A percentile compares a stretch with the other conserved stretches of the same genome.
phyloP scores from a whole-genome alignment of 2,888 invertebrate species.

The Agrotis segetum region DNA sequence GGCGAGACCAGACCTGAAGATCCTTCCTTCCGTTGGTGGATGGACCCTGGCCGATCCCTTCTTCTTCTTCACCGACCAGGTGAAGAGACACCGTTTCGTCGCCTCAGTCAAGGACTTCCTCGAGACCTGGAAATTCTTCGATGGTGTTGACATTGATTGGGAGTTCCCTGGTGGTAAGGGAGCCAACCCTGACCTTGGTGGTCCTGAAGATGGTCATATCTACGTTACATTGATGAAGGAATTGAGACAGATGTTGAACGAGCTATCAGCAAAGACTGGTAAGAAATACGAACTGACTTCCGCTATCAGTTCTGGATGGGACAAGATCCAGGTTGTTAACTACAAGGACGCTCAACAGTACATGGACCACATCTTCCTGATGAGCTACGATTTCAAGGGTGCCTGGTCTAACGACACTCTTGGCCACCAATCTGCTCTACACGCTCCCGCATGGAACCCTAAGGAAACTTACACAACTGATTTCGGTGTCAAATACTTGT shows the following conservation, averaged over 20 bases:
- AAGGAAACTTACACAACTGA: slow-evolving; percentile 89
- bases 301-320: slow-evolving; percentile 89
- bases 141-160: slow-evolving; percentile 89
- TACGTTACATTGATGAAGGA: slow-evolving; percentile 86
- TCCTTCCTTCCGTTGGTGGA: slow-evolving; percentile 86
- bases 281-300: slow-evolving; percentile 87
- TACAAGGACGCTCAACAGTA: slow-evolving; percentile 86
- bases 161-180: slow-evolving; percentile 90
- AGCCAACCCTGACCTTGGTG: slow-evolving; percentile 85
- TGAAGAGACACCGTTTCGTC: slow-evolving; percentile 84
- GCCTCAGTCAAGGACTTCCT: slow-evolving; percentile 87
- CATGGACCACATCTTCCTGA: slow-evolving; percentile 89
- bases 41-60: slow-evolving; percentile 89
- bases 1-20: slow-evolving; percentile 85
- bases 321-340: slow-evolving; percentile 88
- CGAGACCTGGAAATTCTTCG: slow-evolving; percentile 89
- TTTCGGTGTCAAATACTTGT: slow-evolving; percentile 84
- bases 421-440: slow-evolving; percentile 85
- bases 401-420: slow-evolving; percentile 88
- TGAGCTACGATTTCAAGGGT: slow-evolving; percentile 89
- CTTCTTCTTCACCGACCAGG: slow-evolving; percentile 85
- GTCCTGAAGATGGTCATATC: slow-evolving; percentile 84
- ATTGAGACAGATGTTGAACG: slow-evolving; percentile 85
- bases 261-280: slow-evolving; percentile 83
- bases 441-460: slow-evolving; percentile 85